Base-by-base conservation (phyloP, 2,797 vertebrate species). In the Lutjanus argentimaculatus region DNA sequence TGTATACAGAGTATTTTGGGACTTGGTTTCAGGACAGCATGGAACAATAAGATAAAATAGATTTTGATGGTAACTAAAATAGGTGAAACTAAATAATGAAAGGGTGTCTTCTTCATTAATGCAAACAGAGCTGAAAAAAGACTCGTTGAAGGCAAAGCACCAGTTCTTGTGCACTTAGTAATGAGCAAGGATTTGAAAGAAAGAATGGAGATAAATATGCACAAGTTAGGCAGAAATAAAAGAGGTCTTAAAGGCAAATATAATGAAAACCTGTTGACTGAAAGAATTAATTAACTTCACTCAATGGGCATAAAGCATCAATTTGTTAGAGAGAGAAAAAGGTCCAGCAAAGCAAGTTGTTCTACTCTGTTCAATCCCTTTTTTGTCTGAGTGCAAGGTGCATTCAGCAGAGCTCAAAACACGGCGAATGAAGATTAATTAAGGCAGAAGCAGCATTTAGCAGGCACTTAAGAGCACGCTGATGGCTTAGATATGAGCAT, bases 391-490 rank as follows among this genome's bases (percentile, higher is more conserved):
- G 76, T 75, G 86, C 67, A 53, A 30, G 63, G 25, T 66, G 71
- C 40, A 85, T 89, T 90, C 95, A 96, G 95, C 93, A 94, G 68
- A 79, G 63, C 88, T 80, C 96, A 96, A 96, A 97, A 97, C 96
- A 96, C 96, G 96, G 95, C 94, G 95, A 97, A 97, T 97, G 96
- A 97, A 98, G 96, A 97, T 97, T 96, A 97, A 98, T 99, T 98
- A 97, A 98, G 96, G 96, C 96, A 96, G 97, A 96, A 96, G 96
- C 96, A 80, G 82, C 97, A 97, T 97, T 98, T 97, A 97, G 96
- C 91, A 94, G 66, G 68, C 87, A 89, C 91, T 93, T 87, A 88
- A 79, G 95, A 96, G 96, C 96, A 95, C 95, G 92, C 92, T 93
- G 96, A 96, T 97, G 97, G 84, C 67, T 69, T 0, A 96, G 97